Base-by-base conservation (phyloP, 2,888 invertebrate species). In the Heterodera filipjevi region DNA sequence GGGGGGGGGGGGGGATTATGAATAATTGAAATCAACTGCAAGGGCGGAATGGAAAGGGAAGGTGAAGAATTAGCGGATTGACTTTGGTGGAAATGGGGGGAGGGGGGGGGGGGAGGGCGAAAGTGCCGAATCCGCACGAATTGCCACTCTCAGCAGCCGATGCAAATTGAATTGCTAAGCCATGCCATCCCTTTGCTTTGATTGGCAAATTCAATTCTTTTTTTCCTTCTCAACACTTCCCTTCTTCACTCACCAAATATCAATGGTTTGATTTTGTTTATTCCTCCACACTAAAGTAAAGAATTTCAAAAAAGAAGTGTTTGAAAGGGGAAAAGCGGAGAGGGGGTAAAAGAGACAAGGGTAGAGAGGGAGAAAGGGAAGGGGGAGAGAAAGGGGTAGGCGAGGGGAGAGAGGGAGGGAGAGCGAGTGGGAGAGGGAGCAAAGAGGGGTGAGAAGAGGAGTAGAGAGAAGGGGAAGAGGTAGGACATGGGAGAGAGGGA, bases 11-110 rank as follows among this genome's bases (percentile, higher is more conserved):
- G 32, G 14, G 35, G 66, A 32, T 32, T 68, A 68, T 68, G 66
- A 68, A 68, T 68, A 33, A 68, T 68, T 68, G 66, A 68, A 35
- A 68, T 35, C 66, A 68, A 33, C 64, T 14, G 64, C 8, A 27
- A 19, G 16, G 66, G 33, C 16, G 12, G 27, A 10, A 8, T 32
- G 8, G 33, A 22, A 2, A 22, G 3, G n/a, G 59, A n/a, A 59
- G 59, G 59, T 27, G n/a, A 10, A 3, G 59, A 59, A 59, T 59
- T 27, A 59, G 59, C 59, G 59, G 59, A 59, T 22, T 59, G 59
- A 22, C n/a, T 59, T 59, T 59, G 59, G 59, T 3, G n/a, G 59
- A n/a, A 59, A n/a, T 59, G 22, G 32, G 66, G 2, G 27, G 32
- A 33, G 2, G 27, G 16, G 14, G 30, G 66, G 66, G 6, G n/a